These are phyloP conservation scores for Metellina segmentata DNA, from an alignment of 2,888 invertebrate species.

Conservation along the genomic window DNA sequence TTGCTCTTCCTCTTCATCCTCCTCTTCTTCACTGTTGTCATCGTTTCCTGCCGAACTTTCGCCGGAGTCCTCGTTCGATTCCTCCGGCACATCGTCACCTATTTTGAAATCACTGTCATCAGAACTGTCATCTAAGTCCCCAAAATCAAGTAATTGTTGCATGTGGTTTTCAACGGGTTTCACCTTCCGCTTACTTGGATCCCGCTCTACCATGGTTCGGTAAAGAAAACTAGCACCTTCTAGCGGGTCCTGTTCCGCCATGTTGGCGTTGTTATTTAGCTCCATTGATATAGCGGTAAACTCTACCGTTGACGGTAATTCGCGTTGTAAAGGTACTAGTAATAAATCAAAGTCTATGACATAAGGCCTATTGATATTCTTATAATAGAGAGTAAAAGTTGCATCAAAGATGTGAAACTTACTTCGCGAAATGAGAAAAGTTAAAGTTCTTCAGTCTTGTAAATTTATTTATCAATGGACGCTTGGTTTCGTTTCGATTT, in stretches of 20 bases:
- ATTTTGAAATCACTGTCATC: constrained; percentile 97
- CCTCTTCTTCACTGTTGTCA: constrained; percentile 88
- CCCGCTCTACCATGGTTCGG: constrained; percentile 83
- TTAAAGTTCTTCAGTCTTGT: constrained; percentile 15
- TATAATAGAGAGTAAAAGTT: constrained; percentile 12
- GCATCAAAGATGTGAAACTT: constrained; percentile 54
- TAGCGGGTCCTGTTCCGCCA: constrained; percentile 73
- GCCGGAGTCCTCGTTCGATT: constrained; percentile 74
- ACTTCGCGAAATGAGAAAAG: constrained; percentile 48
- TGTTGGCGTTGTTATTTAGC: constrained; percentile 61
- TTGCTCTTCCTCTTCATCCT: constrained; percentile 83
- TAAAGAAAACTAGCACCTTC: constrained; percentile 73
- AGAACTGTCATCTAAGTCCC: constrained; percentile 92
- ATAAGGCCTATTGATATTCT: constrained; percentile 1
- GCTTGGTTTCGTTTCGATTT: not conserved
- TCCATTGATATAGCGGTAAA: constrained; percentile 21
- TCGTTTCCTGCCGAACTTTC: constrained; percentile 86
- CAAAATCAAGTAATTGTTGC: constrained; percentile 81
- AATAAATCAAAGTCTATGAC: not conserved
- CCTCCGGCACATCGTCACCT: constrained; percentile 78
- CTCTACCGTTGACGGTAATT: not conserved
- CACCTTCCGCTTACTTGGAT: constrained; percentile 90
- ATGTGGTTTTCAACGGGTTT: constrained; percentile 85
- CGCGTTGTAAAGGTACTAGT: not conserved
- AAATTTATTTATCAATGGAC: constrained; percentile 27